phyloP scores from a whole-genome alignment of 2,888 invertebrate species.

The Chloromyia formosa region DNA sequence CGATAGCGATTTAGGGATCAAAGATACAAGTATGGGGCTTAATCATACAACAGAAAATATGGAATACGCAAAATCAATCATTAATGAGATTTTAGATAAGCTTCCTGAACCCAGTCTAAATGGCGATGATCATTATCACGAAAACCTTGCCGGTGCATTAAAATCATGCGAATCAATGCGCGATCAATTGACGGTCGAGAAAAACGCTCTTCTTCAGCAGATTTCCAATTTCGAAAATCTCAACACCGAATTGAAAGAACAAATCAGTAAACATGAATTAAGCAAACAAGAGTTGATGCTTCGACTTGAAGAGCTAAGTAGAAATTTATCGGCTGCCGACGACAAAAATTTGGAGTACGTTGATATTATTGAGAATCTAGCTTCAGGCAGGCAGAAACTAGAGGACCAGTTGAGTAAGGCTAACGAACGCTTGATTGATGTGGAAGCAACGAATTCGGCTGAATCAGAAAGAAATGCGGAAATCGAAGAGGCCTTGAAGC shows the following conservation, averaged over 20 bases:
- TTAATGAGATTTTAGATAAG: not conserved
- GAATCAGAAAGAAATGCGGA: not conserved
- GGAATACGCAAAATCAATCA: not conserved
- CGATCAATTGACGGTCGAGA: not conserved
- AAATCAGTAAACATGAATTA: constrained; percentile 16
- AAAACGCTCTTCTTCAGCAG: not conserved
- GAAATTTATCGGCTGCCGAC: not conserved
- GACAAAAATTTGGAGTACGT: not conserved
- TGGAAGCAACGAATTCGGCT: not conserved
- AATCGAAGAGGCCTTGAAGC: not conserved
- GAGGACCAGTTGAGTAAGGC: not conserved
- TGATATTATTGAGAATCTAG: not conserved
- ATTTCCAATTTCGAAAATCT: constrained; percentile 2
- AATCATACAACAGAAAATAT: too few species aligned
- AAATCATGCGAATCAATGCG: not conserved
- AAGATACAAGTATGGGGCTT: too few species aligned
- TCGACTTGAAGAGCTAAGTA: not conserved
- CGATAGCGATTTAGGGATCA: not conserved
- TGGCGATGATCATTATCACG: not conserved
- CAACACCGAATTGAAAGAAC: not conserved
- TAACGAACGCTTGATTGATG: not conserved
- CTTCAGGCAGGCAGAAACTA: not conserved
- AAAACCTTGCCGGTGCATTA: not conserved
- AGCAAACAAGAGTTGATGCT: not conserved
- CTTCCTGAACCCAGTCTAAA: not conserved